Evolutionary conservation across 2,113 vertebrate genomes (phyloP), one percentile per base, ranked within the genome.

Genomic region (Spea multiplicata): DNA sequence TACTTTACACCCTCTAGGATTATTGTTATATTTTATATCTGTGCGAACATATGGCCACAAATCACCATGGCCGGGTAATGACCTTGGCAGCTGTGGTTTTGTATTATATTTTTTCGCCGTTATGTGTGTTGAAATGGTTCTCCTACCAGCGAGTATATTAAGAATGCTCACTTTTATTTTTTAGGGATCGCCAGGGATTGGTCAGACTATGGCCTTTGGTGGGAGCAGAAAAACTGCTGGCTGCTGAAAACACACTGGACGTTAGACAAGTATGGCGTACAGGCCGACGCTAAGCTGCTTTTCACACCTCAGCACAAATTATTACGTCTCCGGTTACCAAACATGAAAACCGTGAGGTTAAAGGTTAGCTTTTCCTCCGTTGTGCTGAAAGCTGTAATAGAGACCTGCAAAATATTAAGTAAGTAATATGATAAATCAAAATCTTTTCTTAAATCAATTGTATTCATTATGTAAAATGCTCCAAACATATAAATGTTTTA

Each of bases 121-220:
- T 30, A 30, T 30, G 30, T 30, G 30, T 30, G 30, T 30, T 30
- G 30, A 30, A 30, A 30, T 30, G 30, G 30, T 30, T 30, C 30
- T 30, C 30, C 30, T 30, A 30, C 30, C 30, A 30, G 30, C 30
- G 30, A 30, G 30, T 30, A 30, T 30, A 30, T 30, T 30, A 30
- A 30, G 2, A 30, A 30, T 30, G 30, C 30, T 30, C 30, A 1
- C 30, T 30, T 30, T 30, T 30, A 30, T 30, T 30, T 82, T 55
- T 13, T 87, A 99, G 97, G 92, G 76, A 85, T 91, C 75, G 9
- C 90, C 49, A 95, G 93, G 75, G 97, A 99, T 71, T 99, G 97
- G 97, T 99, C 97, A 6, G 96, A 99, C 84, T 95, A 97, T 74
- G 97, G 94, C 14, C 87, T 99, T 79, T 99, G 97, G 97, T 99